Evolutionary conservation across 2,797 vertebrate species (phyloP).

Genomic region (Rhincodon typus): DNA sequence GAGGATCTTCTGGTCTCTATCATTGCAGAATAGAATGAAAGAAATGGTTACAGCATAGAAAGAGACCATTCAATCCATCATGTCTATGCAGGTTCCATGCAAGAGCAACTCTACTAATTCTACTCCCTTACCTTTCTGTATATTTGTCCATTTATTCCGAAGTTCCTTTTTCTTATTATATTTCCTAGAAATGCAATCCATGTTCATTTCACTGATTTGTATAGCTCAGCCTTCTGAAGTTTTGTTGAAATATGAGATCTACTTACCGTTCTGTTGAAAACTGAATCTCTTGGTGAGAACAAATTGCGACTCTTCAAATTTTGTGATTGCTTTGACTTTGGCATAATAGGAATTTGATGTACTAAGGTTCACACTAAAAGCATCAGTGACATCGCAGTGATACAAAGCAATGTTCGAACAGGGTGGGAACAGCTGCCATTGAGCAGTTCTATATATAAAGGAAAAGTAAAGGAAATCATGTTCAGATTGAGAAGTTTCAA

Average conservation of each 20-base stretch:
- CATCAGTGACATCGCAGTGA: slow-evolving; percentile 14
- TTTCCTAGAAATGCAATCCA: neutral
- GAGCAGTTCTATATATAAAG: neutral
- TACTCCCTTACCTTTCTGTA: neutral
- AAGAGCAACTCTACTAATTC: neutral
- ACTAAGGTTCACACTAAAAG: neutral
- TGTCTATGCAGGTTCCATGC: no score
- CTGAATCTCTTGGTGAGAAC: neutral
- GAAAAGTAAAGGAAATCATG: neutral
- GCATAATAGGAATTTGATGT: neutral
- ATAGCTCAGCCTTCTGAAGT: neutral
- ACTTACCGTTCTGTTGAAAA: slow-evolving; percentile 28
- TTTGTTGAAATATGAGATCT: neutral
- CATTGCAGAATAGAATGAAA: neutral
- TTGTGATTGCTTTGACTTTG: neutral
- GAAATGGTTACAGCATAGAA: no score
- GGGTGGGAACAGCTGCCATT: neutral
- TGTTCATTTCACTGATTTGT: neutral
- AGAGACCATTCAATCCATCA: no score
- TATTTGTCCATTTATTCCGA: neutral
- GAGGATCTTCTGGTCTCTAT: neutral
- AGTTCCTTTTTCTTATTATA: neutral
- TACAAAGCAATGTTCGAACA: neutral
- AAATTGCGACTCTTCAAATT: neutral
- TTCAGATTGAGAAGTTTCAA: neutral